Evolutionary conservation across 2,113 vertebrate species (phyloP), one percentile per base, ranked within the genome.

Genomic region (Alexandromys fortis): DNA sequence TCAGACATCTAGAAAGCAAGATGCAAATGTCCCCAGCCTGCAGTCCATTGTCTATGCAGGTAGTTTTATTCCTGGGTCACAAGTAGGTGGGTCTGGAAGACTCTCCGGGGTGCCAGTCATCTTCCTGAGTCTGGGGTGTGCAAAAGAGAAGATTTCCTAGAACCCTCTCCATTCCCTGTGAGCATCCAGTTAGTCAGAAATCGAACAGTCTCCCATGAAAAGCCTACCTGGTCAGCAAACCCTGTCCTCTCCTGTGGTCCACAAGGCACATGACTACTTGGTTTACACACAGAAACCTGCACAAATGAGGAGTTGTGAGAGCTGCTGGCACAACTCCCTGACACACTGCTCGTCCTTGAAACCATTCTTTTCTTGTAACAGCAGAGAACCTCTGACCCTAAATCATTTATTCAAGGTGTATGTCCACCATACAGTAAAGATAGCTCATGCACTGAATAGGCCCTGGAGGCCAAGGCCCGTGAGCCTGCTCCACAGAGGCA

Each of bases 131-230:
- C 52, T 22, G 16, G 5, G 5, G 7, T 4, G 38, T 16, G 0
- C 3, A 6, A 1, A 68, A 4, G 13, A 19, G 1, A 61, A 2
- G 1, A 1, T 35, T 28, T 3, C 33, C 45, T 5, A 3, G 3
- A 26, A 38, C 33, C 28, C 8, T 17, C 82, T 35, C 14, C 16
- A 3, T 0, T 17, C 10, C 3, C n/a, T 38, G 4, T 17, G 75
- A 61, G 58, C 0, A 10, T 12, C n/a, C 12, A 4, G 0, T 52
- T 14, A 52, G 49, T 63, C n/a, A 45, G 81, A 85, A 42, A 28
- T 30, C 7, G 19, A 17, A 38, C 38, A 5, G 2, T n/a, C 42
- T 70, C 81, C 55, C 47, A 81, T 28, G 12, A 45, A 68, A 47
- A n/a, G 17, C 26, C 73, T 35, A 5, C 2, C 16, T 28, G 6